Evolutionary conservation across 2,797 vertebrate genomes (phyloP), one percentile per base, ranked within the genome.

Genomic region (Meda fulgida): DNA sequence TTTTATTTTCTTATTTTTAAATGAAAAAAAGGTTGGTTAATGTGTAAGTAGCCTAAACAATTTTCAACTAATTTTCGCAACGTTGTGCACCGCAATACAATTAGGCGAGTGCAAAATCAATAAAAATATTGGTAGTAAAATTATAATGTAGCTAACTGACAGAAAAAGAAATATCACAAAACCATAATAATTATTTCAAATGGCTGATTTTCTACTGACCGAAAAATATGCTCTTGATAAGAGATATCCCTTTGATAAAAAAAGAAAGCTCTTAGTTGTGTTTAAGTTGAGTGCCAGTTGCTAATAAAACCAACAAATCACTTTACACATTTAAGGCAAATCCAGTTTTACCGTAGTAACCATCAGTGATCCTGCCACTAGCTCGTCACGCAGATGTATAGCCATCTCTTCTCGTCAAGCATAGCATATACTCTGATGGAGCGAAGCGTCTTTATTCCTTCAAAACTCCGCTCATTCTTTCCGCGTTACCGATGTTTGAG

Each of bases 401-500:
- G 60, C 43, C 58, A 67, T 67, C 34, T 66, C 72, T 53, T 83
- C 71, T 53, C n/a, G 23, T 71, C 31, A 53, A 23, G 6, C 16
- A 38, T 26, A 38, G 26, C 23, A 40, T 46, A 40, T 43, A 48
- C 5, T 48, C 16, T 79, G 60, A 77, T 48, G 75, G 34, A 66
- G 78, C 43, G 34, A 70, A 18, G 38, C 70, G 82, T 34, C 85
- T 71, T 84, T 84, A 69, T 66, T 82, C 84, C 83, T 58, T 78
- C 29, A 76, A 76, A 87, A 40, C 75, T 34, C 63, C 46, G 80
- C 53, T 81, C 71, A 78, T 85, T 88, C 85, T 46, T 53, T 80
- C 67, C 31, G 75, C 38, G 34, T 80, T 65, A 38, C 75, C 66
- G 72, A 71, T 85, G 85, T 91, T 91, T 92, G 90, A 89, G 84